Evolutionary conservation across 2,888 invertebrate genomes (phyloP).

Genomic region (Zonitis immaculata): DNA sequence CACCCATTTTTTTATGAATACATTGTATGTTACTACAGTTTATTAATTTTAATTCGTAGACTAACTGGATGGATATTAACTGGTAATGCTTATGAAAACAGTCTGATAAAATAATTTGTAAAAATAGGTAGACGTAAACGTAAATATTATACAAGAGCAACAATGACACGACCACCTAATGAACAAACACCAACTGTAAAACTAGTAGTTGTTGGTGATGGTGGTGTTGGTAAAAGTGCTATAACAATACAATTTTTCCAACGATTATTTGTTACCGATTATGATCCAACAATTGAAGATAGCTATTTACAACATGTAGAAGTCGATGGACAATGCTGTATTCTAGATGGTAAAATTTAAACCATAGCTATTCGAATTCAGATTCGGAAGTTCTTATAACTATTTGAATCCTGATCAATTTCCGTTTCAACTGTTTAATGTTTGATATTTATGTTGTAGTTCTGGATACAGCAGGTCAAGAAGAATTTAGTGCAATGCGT

Average conservation of each 20-base stretch:
- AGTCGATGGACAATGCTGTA: slow-evolving; percentile 88
- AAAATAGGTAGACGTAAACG: slow-evolving; percentile 38
- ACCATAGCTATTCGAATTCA: neutral
- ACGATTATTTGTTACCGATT: slow-evolving; percentile 90
- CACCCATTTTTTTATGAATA: too few species aligned
- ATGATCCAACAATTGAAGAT: slow-evolving; percentile 94
- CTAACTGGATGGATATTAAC: too few species aligned
- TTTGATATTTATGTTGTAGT: slow-evolving; percentile 53
- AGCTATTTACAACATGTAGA: slow-evolving; percentile 92
- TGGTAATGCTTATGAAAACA: too few species aligned
- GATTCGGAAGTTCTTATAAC: neutral
- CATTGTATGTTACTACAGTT: too few species aligned
- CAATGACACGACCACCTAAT: slow-evolving; percentile 66
- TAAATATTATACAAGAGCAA: slow-evolving; percentile 40
- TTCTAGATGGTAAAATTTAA: slow-evolving; percentile 69
- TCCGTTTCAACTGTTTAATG: too few species aligned
- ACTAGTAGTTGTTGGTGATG: slow-evolving; percentile 90
- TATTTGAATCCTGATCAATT: too few species aligned
- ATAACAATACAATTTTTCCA: slow-evolving; percentile 96
- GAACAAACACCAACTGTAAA: slow-evolving; percentile 75
- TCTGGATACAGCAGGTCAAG: slow-evolving; percentile 91
- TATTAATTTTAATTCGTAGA: too few species aligned
- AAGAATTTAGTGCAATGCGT: slow-evolving; percentile 93
- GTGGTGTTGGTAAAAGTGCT: slow-evolving; percentile 93
- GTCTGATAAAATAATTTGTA: too few species aligned